Conservation (phyloP, 1,140 invertebrate species). For the Panagrolaimus sp. region DNA sequence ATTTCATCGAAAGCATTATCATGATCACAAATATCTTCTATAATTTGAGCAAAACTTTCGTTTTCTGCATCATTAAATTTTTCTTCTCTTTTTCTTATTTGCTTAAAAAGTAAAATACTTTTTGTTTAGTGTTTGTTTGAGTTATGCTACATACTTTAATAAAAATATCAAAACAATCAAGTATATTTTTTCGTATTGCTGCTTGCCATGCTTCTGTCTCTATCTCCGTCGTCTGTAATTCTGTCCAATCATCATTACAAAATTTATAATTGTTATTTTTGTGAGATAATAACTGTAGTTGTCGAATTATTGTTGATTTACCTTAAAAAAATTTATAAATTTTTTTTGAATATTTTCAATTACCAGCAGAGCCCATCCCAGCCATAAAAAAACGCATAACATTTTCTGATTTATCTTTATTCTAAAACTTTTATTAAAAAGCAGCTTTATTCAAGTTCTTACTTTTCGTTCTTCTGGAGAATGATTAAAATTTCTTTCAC, state of each 20-base stretch:
- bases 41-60: conserved; percentile 19
- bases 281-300: neutral
- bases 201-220: conserved; percentile 22
- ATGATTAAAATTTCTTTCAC: neutral
- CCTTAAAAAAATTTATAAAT: too few relatives aligned
- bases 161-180: conserved; percentile 32
- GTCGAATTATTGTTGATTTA: conserved; percentile 1
- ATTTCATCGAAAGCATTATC: conserved; percentile 25
- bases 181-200: conserved; percentile 30
- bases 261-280: neutral
- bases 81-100: conserved; percentile 21
- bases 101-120: conserved; percentile 23
- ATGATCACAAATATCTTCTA: conserved; percentile 29
- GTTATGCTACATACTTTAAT: conserved; percentile 22
- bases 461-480: conserved; percentile 11
- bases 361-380: neutral
- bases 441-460: neutral
- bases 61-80: conserved; percentile 19
- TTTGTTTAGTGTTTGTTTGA: too few relatives aligned
- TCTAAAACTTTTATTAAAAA: too few relatives aligned
- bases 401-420: too few relatives aligned
- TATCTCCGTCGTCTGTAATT: conserved; percentile 18
- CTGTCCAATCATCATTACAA: conserved; percentile 8
- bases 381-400: conserved; percentile 3
- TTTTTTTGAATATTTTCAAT: too few relatives aligned